A percentile compares a stretch with the other conserved stretches of the same genome.
These are phyloP conservation scores for Ophion slaviceki DNA, from an alignment of 2,888 invertebrate species.

Conservation along the genomic window DNA sequence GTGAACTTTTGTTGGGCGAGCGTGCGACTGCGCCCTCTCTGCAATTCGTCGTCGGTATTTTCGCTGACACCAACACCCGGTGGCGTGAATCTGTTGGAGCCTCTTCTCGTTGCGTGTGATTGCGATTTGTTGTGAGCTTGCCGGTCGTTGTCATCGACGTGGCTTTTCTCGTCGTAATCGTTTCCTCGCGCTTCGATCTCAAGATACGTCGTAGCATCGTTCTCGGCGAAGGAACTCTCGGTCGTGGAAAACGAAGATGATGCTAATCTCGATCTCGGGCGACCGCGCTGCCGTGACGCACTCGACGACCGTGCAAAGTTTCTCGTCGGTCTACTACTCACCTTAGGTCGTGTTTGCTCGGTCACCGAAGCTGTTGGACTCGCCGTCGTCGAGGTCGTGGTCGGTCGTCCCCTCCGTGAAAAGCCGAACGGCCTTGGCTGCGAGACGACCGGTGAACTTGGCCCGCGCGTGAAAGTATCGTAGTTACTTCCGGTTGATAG, in stretches of 20 bases:
- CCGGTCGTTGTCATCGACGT: slow-evolving; percentile 19
- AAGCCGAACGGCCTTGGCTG: slow-evolving; percentile 85
- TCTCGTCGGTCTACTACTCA: slow-evolving; percentile 80
- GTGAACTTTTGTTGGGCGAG: slow-evolving; percentile 14
- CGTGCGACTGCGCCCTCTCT: slow-evolving; percentile 33
- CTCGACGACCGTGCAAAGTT: slow-evolving; percentile 80
- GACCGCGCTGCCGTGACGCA: slow-evolving; percentile 76
- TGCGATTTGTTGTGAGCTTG: slow-evolving; percentile 60
- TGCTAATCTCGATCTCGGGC: slow-evolving; percentile 68
- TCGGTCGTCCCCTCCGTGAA: slow-evolving; percentile 83
- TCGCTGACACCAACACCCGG: slow-evolving; percentile 57
- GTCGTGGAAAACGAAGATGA: slow-evolving; percentile 41
- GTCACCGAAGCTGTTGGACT: slow-evolving; percentile 65
- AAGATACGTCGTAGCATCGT: slow-evolving; percentile 14
- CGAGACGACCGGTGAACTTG: slow-evolving; percentile 81
- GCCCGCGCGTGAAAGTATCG: slow-evolving; percentile 66
- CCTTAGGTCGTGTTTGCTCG: slow-evolving; percentile 78
- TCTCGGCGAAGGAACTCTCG: slow-evolving; percentile 27
- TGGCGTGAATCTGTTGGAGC: slow-evolving; percentile 71
- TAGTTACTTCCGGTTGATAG: slow-evolving; percentile 41
- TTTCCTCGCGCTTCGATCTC: slow-evolving; percentile 30
- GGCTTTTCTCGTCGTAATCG: slow-evolving; percentile 28
- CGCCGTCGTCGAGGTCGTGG: slow-evolving; percentile 67
- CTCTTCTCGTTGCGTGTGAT: slow-evolving; percentile 62
- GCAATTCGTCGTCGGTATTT: slow-evolving; percentile 1